Base-by-base conservation (phyloP, 1,140 invertebrate species). In the Archivesica marissinica region DNA sequence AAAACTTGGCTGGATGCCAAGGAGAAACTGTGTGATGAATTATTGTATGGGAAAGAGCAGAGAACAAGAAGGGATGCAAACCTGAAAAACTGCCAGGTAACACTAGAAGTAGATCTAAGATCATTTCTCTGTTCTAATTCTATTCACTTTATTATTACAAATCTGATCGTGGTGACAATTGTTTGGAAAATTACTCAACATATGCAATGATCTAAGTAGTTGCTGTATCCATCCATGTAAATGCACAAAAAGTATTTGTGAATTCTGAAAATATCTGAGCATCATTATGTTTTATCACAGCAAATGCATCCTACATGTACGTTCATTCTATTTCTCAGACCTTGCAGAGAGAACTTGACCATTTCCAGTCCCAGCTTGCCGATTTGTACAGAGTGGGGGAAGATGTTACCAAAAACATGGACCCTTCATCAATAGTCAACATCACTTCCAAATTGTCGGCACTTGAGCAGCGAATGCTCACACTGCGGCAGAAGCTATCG, bases 401-500 rank as follows among this genome's bases (percentile, higher is more conserved):
- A 76, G 79, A 86, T 13, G 86, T 93, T 17, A 91, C 89, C 38
- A 89, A 90, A 74, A 88, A 90, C 68, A 90, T 93, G 89, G 91
- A 91, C 59, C 88, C 90, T 35, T 88, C 92, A 17, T 90, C 91
- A 11, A 90, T 93, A 35, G 85, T 89, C 7, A 87, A 83, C 13
- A 88, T 93, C 6, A 92, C 90, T 23, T 91, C 92, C 7, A 83
- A 88, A 25, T 89, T 91, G 64, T 88, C 91, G 11, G 81, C 64
- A 2, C 59, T 93, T 11, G 90, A 92, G 38, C 89, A 93, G 59
- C 86, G 92, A 39, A 85, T 93, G 25, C 66, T 91, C 28, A 82
- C 76, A 7, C 81, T 92, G 17, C 85, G 90, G 41, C 90, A 93
- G 50, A 82, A 86, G 20, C 84, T 92, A 47, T 83, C 85, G 1